phyloP scores from a whole-genome alignment of 2,888 invertebrate species.

The Drosophila incognita region DNA sequence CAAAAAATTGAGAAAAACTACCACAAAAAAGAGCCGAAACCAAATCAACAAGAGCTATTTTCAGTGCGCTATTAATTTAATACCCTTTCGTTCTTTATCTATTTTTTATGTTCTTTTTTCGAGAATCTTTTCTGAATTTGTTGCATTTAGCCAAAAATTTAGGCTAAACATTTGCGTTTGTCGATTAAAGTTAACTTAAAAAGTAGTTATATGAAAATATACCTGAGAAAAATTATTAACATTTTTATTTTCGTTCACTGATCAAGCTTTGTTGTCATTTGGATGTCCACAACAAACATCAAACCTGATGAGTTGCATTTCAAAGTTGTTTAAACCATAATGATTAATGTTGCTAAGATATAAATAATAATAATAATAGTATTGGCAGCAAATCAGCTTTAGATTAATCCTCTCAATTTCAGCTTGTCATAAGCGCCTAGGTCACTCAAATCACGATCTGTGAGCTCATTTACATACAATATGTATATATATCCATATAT shows the following conservation, averaged over 20 bases:
- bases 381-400: background rate
- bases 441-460: background rate
- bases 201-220: background rate
- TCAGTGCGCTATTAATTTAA: background rate
- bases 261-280: background rate
- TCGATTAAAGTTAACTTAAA: background rate
- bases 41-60: slow-evolving; percentile 3
- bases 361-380: background rate
- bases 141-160: background rate
- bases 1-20: slow-evolving; percentile 52
- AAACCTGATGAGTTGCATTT: background rate
- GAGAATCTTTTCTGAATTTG: background rate
- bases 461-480: background rate
- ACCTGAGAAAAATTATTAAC: background rate
- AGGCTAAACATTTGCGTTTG: background rate
- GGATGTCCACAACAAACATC: background rate
- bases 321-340: background rate
- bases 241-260: background rate
- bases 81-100: background rate
- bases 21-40: slow-evolving; percentile 3
- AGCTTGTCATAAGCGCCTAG: background rate
- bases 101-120: background rate
- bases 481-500: background rate
- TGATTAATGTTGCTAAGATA: background rate
- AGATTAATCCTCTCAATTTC: background rate